These are phyloP conservation scores for Nothobranchius furzeri DNA, from an alignment of 2,113 vertebrate species.

Conservation along the genomic window DNA sequence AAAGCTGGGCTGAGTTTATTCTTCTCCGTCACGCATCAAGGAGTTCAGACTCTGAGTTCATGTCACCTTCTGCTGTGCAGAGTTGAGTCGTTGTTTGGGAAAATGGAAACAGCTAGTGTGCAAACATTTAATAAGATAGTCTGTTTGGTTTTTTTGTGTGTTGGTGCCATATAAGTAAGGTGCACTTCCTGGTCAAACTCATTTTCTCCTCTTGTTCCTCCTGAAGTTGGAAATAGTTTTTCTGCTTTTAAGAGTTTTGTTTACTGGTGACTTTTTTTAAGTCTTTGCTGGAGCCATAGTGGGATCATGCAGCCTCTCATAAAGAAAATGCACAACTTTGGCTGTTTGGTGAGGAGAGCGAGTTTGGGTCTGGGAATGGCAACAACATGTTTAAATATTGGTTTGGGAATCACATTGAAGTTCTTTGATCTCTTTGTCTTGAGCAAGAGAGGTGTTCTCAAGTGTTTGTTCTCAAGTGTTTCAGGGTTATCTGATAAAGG, in stretches of 20 bases:
- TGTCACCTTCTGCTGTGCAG: neutral
- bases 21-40: neutral
- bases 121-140: too few species aligned
- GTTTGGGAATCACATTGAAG: neutral
- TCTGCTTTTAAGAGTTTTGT: neutral
- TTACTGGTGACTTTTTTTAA: constrained; percentile 4
- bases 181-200: neutral
- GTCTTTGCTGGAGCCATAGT: neutral
- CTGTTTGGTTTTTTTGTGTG: neutral
- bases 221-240: neutral
- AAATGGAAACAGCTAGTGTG: neutral
- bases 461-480: neutral
- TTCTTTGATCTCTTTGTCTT: neutral
- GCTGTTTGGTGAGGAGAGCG: neutral
- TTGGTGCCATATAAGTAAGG: neutral
- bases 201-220: neutral
- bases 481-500: neutral
- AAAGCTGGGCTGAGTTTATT: neutral
- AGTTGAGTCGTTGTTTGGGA: neutral
- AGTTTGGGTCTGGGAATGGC: neutral
- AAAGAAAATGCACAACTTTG: neutral
- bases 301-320: neutral
- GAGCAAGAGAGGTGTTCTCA: neutral
- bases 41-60: neutral
- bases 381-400: neutral